These are phyloP conservation scores for Cydia fagiglandana DNA, from an alignment of 1,140 invertebrate genomes.

Conservation along the genomic window DNA sequence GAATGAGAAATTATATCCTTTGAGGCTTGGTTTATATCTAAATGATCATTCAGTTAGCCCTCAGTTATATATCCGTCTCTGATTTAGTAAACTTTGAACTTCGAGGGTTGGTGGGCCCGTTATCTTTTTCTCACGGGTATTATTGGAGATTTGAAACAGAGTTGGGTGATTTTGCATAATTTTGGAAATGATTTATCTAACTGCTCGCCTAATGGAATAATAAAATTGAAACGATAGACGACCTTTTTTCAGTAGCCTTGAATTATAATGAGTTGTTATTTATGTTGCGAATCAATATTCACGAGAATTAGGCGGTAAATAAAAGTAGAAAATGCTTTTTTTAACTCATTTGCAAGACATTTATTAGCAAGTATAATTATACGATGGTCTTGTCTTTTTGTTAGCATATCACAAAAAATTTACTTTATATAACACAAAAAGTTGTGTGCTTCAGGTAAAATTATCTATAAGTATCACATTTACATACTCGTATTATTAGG, in stretches of 20 bases:
- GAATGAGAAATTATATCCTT: neutral
- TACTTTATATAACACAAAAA: too few relatives aligned
- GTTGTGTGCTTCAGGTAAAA: too few relatives aligned
- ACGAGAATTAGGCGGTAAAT: constrained; percentile 1
- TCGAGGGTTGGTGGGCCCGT: constrained; percentile 35
- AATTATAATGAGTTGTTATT: constrained; percentile 31
- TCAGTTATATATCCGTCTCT: neutral
- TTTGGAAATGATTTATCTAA: constrained; percentile 47
- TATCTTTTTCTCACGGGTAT: constrained; percentile 53
- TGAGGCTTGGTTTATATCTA: neutral
- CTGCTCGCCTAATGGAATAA: constrained; percentile 48
- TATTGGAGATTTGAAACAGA: constrained; percentile 55
- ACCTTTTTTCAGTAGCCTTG: constrained; percentile 19
- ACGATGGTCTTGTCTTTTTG: neutral
- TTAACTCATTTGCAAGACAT: neutral
- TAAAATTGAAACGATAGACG: constrained; percentile 39
- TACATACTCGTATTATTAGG: too few relatives aligned
- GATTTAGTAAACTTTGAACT: constrained; percentile 33
- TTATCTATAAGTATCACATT: too few relatives aligned
- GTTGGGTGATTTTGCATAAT: constrained; percentile 54
- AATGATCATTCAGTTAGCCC: neutral
- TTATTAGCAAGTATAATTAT: neutral
- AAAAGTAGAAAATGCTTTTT: neutral
- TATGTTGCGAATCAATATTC: constrained; percentile 28
- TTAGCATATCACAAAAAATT: neutral